Percentiles rank a stretch among this genome's conserved stretches.
Conservation (phyloP, 2,797 vertebrate species). For the Clarias pachynema region DNA sequence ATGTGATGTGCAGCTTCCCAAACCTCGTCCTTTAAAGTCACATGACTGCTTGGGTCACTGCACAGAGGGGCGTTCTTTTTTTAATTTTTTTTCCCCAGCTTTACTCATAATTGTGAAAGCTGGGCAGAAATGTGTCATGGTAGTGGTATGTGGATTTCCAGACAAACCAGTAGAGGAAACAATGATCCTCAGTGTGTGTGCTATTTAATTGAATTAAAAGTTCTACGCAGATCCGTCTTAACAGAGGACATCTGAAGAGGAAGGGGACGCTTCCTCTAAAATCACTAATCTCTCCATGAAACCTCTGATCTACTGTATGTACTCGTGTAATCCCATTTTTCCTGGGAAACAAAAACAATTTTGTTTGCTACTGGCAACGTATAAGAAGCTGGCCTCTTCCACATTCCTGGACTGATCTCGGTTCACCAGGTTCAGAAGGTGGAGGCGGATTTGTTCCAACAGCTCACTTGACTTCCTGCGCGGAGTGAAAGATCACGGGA, state of each 20-base stretch:
- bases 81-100: background rate
- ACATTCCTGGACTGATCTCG: slow-evolving; percentile 21
- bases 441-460: slow-evolving; percentile 30
- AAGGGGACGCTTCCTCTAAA: background rate
- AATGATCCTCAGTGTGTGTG: background rate
- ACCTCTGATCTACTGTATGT: background rate
- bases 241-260: background rate
- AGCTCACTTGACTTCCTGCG: slow-evolving; percentile 42
- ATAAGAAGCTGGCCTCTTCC: background rate
- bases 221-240: background rate
- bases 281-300: background rate
- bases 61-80: background rate
- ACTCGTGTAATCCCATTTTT: background rate
- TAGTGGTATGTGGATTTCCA: background rate
- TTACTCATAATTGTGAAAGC: background rate
- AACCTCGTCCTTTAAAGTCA: background rate
- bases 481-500: slow-evolving; percentile 41
- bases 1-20: background rate
- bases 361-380: background rate
- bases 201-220: background rate
- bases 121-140: background rate
- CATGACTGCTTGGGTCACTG: background rate
- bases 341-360: no score
- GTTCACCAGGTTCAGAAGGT: slow-evolving; percentile 42
- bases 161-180: background rate